Conservation (phyloP, 2,113 vertebrate species). For the Cinclus mexicanus region DNA sequence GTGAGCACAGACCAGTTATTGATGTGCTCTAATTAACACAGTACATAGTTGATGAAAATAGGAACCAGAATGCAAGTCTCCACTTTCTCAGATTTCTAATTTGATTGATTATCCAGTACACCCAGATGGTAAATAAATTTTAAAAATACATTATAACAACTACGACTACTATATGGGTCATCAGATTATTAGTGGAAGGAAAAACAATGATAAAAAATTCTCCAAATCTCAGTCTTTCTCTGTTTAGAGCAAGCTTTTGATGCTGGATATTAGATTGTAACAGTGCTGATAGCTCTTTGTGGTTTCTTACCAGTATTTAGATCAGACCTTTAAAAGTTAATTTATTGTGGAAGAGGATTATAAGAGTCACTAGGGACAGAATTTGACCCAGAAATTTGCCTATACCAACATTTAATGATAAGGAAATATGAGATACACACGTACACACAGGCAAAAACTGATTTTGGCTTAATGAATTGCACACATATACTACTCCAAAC, state of each 20-base stretch:
- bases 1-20: background rate
- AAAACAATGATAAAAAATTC: background rate
- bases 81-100: background rate
- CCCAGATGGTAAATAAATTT: background rate
- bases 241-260: background rate
- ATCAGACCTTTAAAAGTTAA: background rate
- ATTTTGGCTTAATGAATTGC: background rate
- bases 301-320: background rate
- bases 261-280: background rate
- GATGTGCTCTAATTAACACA: background rate
- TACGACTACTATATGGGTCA: background rate
- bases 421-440: background rate
- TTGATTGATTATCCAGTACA: background rate
- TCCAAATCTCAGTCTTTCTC: background rate
- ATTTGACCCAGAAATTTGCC: background rate
- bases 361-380: background rate
- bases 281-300: background rate
- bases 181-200: background rate
- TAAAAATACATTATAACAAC: background rate
- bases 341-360: background rate
- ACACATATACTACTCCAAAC: background rate
- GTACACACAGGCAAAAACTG: background rate
- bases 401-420: background rate
- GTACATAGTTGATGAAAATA: background rate
- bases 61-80: background rate